A percentile compares a stretch with the other conserved stretches of the same genome.
These are phyloP conservation scores for Euplexia lucipara DNA, from an alignment of 2,888 invertebrate genomes.

Conservation along the genomic window DNA sequence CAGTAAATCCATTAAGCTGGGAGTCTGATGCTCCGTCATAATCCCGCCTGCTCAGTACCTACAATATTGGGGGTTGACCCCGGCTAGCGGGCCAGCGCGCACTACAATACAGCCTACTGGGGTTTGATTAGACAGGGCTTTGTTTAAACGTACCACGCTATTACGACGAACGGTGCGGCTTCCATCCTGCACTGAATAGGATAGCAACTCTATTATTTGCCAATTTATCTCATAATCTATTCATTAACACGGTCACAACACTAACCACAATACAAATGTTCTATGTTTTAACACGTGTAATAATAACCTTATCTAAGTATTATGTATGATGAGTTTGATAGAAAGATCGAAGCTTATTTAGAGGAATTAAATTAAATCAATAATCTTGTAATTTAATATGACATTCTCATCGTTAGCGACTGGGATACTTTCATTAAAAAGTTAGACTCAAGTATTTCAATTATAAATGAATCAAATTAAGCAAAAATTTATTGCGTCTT, in stretches of 20 bases:
- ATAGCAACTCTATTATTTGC: slow-evolving; percentile 24
- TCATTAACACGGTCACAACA: slow-evolving; percentile 1
- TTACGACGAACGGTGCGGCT: slow-evolving; percentile 19
- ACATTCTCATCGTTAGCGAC: slow-evolving; percentile 29
- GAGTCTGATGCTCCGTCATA: slow-evolving; percentile 71
- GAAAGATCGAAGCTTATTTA: too few relatives aligned
- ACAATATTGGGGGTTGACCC: slow-evolving; percentile 65
- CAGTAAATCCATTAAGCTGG: slow-evolving; percentile 77
- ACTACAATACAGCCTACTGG: slow-evolving; percentile 46
- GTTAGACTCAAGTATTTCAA: slow-evolving; percentile 52
- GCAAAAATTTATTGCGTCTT: slow-evolving; percentile 53
- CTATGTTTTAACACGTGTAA: background rate
- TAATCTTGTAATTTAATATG: slow-evolving; percentile 24
- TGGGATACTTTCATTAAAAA: slow-evolving; percentile 51
- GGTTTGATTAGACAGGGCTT: slow-evolving; percentile 62
- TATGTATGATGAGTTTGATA: too few relatives aligned
- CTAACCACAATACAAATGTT: background rate
- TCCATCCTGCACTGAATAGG: slow-evolving; percentile 18
- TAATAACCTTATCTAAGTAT: background rate
- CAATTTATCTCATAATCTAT: slow-evolving; percentile 23
- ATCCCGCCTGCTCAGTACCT: slow-evolving; percentile 68
- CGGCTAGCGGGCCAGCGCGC: slow-evolving; percentile 30
- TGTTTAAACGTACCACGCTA: slow-evolving; percentile 51
- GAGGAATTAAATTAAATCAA: slow-evolving; percentile 21
- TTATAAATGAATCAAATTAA: slow-evolving; percentile 57